These are phyloP conservation scores for Eudyptes chrysolophus DNA, from an alignment of 2,113 vertebrate genomes.

Conservation along the genomic window DNA sequence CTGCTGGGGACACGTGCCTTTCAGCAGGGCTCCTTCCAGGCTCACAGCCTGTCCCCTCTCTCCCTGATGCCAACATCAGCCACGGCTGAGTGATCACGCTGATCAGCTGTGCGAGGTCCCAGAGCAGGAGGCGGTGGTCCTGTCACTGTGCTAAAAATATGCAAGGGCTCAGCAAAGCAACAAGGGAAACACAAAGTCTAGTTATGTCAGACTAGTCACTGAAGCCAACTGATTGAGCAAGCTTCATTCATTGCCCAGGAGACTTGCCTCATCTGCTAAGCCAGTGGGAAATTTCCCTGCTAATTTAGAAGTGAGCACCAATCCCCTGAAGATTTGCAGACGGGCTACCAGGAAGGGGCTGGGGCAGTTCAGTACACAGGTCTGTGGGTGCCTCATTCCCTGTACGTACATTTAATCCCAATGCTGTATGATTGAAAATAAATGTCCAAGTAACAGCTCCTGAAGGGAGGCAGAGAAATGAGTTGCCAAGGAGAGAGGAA, in stretches of 20 bases:
- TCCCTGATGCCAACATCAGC: background rate
- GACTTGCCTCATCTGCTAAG: background rate
- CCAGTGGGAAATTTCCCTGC: background rate
- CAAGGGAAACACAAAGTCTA: background rate
- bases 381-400: background rate
- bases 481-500: background rate
- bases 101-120: fast-evolving
- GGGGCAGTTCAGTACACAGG: fast-evolving
- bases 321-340: background rate
- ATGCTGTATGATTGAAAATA: background rate
- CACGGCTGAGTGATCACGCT: background rate
- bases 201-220: background rate
- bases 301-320: background rate
- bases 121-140: fast-evolving
- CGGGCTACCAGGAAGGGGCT: background rate
- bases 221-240: background rate
- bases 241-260: background rate
- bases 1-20: background rate
- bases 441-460: background rate
- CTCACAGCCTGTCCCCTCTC: background rate
- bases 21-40: background rate
- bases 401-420: background rate
- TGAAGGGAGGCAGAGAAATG: background rate
- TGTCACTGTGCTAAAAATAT: background rate
- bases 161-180: fast-evolving